Conservation (phyloP, 2,888 invertebrate species). For the Cerastis leucographa region DNA sequence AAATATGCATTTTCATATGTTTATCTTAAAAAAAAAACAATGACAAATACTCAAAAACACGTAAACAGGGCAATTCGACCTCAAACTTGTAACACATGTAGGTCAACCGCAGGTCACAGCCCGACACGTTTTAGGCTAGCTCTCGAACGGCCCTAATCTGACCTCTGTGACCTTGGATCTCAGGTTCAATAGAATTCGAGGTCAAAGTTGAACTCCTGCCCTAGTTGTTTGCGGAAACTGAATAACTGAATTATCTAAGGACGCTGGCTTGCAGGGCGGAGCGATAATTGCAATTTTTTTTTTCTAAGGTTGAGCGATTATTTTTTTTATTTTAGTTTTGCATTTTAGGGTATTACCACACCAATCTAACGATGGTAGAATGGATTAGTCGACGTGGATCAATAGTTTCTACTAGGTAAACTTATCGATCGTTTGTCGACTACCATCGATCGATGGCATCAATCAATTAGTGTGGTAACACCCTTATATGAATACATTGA, state of each 20-base stretch:
- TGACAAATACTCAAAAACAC: constrained; percentile 26
- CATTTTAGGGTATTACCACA: not conserved
- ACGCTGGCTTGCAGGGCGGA: constrained; percentile 23
- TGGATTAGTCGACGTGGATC: too few relatives aligned
- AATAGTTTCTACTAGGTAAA: too few relatives aligned
- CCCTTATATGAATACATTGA: not conserved
- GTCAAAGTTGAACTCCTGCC: constrained; percentile 75
- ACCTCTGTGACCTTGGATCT: constrained; percentile 83
- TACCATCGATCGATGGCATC: too few relatives aligned
- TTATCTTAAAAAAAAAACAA: constrained; percentile 4
- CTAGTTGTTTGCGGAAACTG: constrained; percentile 61
- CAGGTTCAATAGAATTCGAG: constrained; percentile 74
- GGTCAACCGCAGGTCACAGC: constrained; percentile 78
- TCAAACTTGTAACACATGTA: constrained; percentile 80
- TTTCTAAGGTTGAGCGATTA: not conserved
- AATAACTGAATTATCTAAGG: constrained; percentile 55
- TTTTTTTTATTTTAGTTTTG: not conserved
- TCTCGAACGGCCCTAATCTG: constrained; percentile 81
- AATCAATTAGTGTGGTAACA: too few relatives aligned
- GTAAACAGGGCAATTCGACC: constrained; percentile 73
- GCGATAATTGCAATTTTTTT: constrained; percentile 3
- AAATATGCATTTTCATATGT: not conserved
- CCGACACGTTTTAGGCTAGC: constrained; percentile 83
- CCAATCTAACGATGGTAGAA: too few relatives aligned
- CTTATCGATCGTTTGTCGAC: too few relatives aligned